phyloP scores from a whole-genome alignment of 2,113 vertebrate species.

The Lipotes vexillifer region DNA sequence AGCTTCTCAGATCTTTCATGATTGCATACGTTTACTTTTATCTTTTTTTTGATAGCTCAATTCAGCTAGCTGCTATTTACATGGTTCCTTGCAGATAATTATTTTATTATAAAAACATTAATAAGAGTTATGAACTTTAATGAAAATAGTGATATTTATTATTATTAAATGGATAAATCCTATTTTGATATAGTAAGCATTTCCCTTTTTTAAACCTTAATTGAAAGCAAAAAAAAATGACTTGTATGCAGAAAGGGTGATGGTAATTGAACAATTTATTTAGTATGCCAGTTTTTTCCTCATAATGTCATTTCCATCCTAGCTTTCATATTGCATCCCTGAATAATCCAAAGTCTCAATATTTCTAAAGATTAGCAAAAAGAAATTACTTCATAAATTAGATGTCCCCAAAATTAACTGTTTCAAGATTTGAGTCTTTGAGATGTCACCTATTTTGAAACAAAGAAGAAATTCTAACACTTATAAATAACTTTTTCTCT shows the following conservation, averaged over 20 bases:
- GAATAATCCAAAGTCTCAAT: background rate
- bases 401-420: background rate
- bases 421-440: background rate
- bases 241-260: background rate
- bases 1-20: background rate
- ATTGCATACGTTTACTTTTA: background rate
- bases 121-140: background rate
- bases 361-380: background rate
- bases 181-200: background rate
- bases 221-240: background rate
- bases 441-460: background rate
- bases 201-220: background rate
- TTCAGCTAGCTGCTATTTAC: background rate
- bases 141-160: background rate
- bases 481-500: background rate
- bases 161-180: background rate
- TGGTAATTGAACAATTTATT: background rate
- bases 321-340: background rate
- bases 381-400: background rate
- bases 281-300: background rate
- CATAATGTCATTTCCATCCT: background rate
- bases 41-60: background rate
- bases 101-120: background rate
- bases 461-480: background rate
- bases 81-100: background rate